Evolutionary conservation across 2,888 invertebrate species (phyloP).

Genomic region (Calameuta pallipes): DNA sequence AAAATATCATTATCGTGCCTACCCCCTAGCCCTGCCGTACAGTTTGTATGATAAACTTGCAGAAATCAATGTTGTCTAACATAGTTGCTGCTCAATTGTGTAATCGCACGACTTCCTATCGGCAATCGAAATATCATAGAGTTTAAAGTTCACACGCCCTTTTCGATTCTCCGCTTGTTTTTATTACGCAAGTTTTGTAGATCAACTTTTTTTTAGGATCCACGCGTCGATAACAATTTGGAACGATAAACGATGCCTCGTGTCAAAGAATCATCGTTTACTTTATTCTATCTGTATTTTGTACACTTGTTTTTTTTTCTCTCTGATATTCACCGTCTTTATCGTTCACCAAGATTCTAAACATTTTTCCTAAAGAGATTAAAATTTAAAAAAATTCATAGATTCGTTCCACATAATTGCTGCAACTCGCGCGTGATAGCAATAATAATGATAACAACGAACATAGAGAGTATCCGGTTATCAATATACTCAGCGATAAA

Average conservation of each 20-base stretch:
- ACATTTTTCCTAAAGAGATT: not conserved
- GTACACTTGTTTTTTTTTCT: constrained; percentile 12
- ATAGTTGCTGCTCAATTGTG: not conserved
- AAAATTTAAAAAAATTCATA: not conserved
- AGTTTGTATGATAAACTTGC: not conserved
- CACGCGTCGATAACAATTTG: constrained; percentile 17
- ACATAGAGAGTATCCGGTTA: not conserved
- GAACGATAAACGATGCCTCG: constrained; percentile 33
- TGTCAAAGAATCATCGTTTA: constrained; percentile 1
- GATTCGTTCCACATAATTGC: not conserved
- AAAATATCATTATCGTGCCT: too few relatives aligned
- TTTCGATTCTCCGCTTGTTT: not conserved
- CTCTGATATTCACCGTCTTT: not conserved
- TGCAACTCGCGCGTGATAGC: not conserved
- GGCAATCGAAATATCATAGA: not conserved
- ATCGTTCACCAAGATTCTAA: not conserved
- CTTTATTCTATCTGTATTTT: constrained; percentile 23
- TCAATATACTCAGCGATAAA: not conserved
- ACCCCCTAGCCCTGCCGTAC: too few relatives aligned
- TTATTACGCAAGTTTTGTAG: not conserved
- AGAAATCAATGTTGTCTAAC: not conserved
- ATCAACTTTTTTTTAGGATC: not conserved
- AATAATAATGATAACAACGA: not conserved
- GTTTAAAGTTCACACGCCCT: not conserved
- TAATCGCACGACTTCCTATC: not conserved